A percentile compares a stretch with the other conserved stretches of the same genome.
phyloP scores from a whole-genome alignment of 2,113 vertebrate species.

The Aegypius monachus region DNA sequence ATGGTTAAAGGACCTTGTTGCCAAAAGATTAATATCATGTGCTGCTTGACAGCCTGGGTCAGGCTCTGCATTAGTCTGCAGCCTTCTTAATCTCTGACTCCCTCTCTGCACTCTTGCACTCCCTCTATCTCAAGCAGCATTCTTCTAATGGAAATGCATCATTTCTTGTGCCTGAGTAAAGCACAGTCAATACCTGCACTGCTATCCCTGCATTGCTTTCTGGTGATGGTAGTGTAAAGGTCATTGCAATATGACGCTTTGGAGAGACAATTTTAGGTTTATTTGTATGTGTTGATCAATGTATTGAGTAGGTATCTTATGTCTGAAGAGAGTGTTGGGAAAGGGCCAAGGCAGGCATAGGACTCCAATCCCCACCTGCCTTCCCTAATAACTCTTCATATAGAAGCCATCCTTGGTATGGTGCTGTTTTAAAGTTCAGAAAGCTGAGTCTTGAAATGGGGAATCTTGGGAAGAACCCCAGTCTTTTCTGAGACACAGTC shows the following conservation, averaged over 20 bases:
- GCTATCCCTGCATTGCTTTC: neutral
- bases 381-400: neutral
- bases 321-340: neutral
- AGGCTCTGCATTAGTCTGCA: neutral
- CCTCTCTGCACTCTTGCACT: neutral
- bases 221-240: neutral
- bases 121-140: rapidly evolving
- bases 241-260: neutral
- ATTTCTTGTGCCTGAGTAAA: neutral
- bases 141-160: neutral
- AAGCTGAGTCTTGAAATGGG: neutral
- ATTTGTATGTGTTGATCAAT: neutral
- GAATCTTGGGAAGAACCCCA: neutral
- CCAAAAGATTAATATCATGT: neutral
- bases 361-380: neutral
- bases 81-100: neutral
- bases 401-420: neutral
- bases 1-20: neutral
- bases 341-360: neutral
- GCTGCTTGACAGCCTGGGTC: neutral
- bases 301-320: neutral
- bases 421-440: neutral
- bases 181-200: neutral
- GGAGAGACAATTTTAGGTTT: neutral
- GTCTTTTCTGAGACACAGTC: neutral